Base-by-base conservation (phyloP, 2,888 invertebrate species). In the Drosophila greeni region DNA sequence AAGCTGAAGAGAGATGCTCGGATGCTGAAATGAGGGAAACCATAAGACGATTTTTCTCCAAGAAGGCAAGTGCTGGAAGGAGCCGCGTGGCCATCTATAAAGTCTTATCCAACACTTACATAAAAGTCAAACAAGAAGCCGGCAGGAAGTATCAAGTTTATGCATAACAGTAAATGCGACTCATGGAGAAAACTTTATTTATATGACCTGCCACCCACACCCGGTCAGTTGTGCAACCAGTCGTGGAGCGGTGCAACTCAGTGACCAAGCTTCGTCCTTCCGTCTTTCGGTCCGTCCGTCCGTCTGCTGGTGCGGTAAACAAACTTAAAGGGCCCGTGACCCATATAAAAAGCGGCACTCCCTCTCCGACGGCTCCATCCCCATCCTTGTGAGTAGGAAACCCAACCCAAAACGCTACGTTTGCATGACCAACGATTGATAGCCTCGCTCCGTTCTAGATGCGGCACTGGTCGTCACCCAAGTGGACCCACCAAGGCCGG, bases 311-410 rank as follows among this genome's bases (percentile, higher is more conserved):
- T 65, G 78, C 56, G 67, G 78, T 79, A 81, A 79, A 74, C 78
- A 74, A 78, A 78, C 78, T 61, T 66, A 55, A 71, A 70, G 73
- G 66, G 65, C 74, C 67, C 74, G 69, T 78, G 82, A 78, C 82
- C 78, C 59, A 81, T 70, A 71, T 78, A 76, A 24, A 59, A 39
- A 24, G 20, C 16, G 39, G 45, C 70, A 43, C 55, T 61, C 57
- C 73, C 48, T 36, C 14, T 31, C 56, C 31, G 40, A 14, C 18
- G 9, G 20, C 45, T 20, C 14, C 26, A 20, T 26, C 26, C 39
- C 43, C 47, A 26, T 29, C 26, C 42, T 36, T 24, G 31, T 5
- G 14, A 31, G 45, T 31, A 31, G 43, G 31, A 49, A 51, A 23
- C 51, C 39, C 68, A 52, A 51, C 48, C 59, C 42, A 55, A 53